A percentile compares a stretch with the other conserved stretches of the same genome.
Evolutionary conservation across 2,797 vertebrate species (phyloP).

Genomic region (Gobio occitaniae): DNA sequence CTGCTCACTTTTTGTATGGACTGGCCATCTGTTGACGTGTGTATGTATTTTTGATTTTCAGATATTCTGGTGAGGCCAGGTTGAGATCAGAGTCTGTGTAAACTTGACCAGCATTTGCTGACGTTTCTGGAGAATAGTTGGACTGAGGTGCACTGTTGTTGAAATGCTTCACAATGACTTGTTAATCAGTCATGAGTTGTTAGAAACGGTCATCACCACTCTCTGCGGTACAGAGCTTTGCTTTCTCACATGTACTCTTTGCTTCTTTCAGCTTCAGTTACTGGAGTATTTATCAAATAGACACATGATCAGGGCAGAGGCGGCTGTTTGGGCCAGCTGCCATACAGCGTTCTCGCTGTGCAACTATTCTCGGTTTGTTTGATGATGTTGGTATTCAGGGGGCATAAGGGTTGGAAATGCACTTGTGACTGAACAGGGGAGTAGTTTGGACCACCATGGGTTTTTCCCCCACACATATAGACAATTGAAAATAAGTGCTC

Average conservation of each 20-base stretch:
- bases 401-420: background rate
- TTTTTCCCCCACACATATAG: background rate
- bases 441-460: background rate
- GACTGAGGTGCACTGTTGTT: background rate
- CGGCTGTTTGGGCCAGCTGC: slow-evolving; percentile 10
- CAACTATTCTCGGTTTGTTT: slow-evolving; percentile 13
- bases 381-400: slow-evolving; percentile 5
- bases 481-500: background rate
- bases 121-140: background rate
- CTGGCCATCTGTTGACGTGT: slow-evolving; percentile 5
- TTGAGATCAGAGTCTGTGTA: background rate
- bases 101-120: background rate
- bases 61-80: background rate
- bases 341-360: background rate
- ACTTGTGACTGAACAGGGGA: background rate
- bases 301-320: slow-evolving; percentile 19
- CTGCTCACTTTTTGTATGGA: slow-evolving; percentile 16
- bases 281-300: slow-evolving; percentile 45
- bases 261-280: slow-evolving; percentile 39
- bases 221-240: slow-evolving; percentile 23
- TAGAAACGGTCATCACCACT: background rate
- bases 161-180: slow-evolving; percentile 20
- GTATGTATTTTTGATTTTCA: slow-evolving; percentile 1
- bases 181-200: slow-evolving; percentile 2
- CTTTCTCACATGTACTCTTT: slow-evolving; percentile 38